These are phyloP conservation scores for Galeopsomyia nigrocyanea DNA, from an alignment of 2,888 invertebrate species.

Conservation along the genomic window DNA sequence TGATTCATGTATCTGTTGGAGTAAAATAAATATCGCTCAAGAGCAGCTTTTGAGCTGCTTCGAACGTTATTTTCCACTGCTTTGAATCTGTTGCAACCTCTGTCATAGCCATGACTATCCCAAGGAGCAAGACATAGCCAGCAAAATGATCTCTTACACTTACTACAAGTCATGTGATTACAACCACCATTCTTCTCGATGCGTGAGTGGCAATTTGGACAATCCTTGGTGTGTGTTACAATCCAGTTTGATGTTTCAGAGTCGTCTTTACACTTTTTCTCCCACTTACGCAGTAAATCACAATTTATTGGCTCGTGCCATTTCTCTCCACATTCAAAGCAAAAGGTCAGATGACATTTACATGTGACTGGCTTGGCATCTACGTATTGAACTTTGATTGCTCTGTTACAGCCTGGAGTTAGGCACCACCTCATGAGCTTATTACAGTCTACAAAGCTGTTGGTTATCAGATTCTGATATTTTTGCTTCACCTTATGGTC, in stretches of 20 bases:
- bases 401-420: slow-evolving; percentile 73
- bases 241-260: slow-evolving; percentile 77
- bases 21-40: slow-evolving; percentile 3
- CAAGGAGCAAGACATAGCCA: slow-evolving; percentile 76
- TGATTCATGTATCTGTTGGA: slow-evolving; percentile 4
- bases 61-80: background rate
- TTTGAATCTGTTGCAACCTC: background rate
- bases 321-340: slow-evolving; percentile 72
- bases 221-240: slow-evolving; percentile 76
- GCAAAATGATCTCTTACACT: slow-evolving; percentile 62
- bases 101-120: slow-evolving; percentile 72
- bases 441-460: slow-evolving; percentile 7
- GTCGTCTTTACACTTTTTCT: slow-evolving; percentile 76
- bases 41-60: background rate
- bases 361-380: slow-evolving; percentile 70
- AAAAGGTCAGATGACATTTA: slow-evolving; percentile 72
- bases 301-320: slow-evolving; percentile 77
- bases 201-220: slow-evolving; percentile 73
- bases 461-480: background rate
- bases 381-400: slow-evolving; percentile 69
- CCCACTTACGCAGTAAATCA: slow-evolving; percentile 72
- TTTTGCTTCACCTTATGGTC: background rate
- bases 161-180: slow-evolving; percentile 77
- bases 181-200: slow-evolving; percentile 73
- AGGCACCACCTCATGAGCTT: slow-evolving; percentile 74